phyloP scores from a whole-genome alignment of 2,113 vertebrate species.

The human (Homo sapiens) region GRCh38 chr14:81801501-81802000 shows the following conservation, averaged over 20 bases:
- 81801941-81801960: background rate
- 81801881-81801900: background rate
- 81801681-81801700: conserved; percentile 63
- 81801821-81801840: background rate
- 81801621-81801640: conserved; percentile 13
- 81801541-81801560: background rate
- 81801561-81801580: conserved; percentile 43
- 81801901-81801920: background rate
- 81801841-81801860: background rate
- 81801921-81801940: background rate
- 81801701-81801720: conserved; percentile 60
- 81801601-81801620: conserved; percentile 36
- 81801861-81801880: background rate
- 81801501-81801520: conserved; percentile 54
- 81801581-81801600: conserved; percentile 55
- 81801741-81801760: conserved; percentile 3
- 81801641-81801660: conserved; percentile 20
- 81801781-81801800: background rate
- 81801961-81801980: background rate
- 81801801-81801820: background rate
- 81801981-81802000: background rate
- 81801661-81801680: conserved; percentile 60
- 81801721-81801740: background rate
- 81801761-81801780: background rate
- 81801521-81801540: conserved; percentile 41